Conservation (phyloP, 2,888 invertebrate species). For the Fragum fragum region DNA sequence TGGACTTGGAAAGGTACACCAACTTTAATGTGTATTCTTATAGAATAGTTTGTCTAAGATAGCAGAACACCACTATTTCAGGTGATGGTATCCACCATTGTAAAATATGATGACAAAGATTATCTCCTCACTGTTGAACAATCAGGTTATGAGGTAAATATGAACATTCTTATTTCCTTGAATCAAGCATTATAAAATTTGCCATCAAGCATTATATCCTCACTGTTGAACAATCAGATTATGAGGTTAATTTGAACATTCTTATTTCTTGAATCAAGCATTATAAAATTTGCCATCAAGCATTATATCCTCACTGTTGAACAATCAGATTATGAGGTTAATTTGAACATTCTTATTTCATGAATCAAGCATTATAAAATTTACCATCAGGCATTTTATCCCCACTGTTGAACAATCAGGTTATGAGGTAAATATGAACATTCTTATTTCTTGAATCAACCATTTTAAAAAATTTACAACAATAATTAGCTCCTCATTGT, state of each 20-base stretch:
- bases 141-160: constrained; percentile 75
- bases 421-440: constrained; percentile 77
- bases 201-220: constrained; percentile 75
- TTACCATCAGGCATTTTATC: no score
- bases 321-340: constrained; percentile 74
- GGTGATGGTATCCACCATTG: constrained; percentile 61
- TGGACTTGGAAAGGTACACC: no score
- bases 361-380: no score
- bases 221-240: constrained; percentile 68
- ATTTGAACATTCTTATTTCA: no score
- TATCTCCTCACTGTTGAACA: constrained; percentile 73
- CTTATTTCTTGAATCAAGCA: no score
- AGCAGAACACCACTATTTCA: no score
- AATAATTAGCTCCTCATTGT: constrained; percentile 72
- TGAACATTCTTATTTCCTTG: no score
- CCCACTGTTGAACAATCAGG: constrained; percentile 70
- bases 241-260: constrained; percentile 79
- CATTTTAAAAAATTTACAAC: no score
- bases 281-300: constrained; percentile 65
- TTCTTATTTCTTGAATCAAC: no score
- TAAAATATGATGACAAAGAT: constrained; percentile 68
- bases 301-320: constrained; percentile 74
- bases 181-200: no score
- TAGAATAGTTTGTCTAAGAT: no score
- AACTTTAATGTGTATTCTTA: no score